Percentiles rank a stretch among this genome's conserved stretches.
Conservation (phyloP, 2,797 vertebrate species). For the Sebastes hopkinsi region DNA sequence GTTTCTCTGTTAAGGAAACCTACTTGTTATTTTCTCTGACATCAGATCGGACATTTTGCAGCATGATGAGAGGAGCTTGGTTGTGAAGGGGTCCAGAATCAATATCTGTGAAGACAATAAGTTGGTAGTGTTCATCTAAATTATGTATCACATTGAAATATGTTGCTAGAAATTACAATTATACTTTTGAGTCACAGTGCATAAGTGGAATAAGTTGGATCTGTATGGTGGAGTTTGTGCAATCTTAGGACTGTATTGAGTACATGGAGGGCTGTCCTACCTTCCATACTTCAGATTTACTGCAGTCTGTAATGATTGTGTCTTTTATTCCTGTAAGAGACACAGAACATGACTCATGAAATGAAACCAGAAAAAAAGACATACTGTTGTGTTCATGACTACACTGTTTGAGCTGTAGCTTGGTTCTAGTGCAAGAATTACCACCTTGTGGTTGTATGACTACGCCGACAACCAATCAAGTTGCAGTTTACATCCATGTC, state of each 20-base stretch:
- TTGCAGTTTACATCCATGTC: no score
- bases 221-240: neutral
- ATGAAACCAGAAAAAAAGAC: neutral
- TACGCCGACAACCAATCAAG: no score
- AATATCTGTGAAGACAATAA: slow-evolving; percentile 83
- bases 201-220: neutral
- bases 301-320: slow-evolving; percentile 89
- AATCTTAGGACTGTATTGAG: neutral
- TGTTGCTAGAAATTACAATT: neutral
- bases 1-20: neutral
- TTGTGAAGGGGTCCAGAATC: slow-evolving; percentile 94
- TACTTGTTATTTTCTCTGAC: slow-evolving; percentile 93
- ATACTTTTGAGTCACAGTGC: neutral
- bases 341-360: slow-evolving; percentile 5
- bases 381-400: neutral
- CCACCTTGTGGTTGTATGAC: no score
- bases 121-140: no score
- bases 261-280: slow-evolving; percentile 70
- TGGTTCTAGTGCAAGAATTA: no score
- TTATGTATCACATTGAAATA: neutral
- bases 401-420: neutral
- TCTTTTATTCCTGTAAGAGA: slow-evolving; percentile 87
- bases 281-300: slow-evolving; percentile 94
- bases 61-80: slow-evolving; percentile 92
- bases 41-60: slow-evolving; percentile 97